Evolutionary conservation across 2,888 invertebrate species (phyloP).

Genomic region (Octonoba sinensis): DNA sequence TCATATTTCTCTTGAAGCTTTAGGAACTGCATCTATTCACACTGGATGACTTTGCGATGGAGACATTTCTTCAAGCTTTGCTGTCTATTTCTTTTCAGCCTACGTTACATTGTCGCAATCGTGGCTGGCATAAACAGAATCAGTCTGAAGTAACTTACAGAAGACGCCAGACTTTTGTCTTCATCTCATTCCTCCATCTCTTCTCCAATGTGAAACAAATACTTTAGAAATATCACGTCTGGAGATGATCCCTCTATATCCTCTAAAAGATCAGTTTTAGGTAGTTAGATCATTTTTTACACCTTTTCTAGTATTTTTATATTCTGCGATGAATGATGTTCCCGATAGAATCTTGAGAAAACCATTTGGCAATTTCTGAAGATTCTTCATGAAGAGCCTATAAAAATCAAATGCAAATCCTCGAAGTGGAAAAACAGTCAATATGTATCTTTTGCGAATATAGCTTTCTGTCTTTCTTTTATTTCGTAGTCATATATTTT

Average conservation of each 20-base stretch:
- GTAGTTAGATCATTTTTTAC: constrained; percentile 7
- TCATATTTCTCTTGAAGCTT: constrained; percentile 43
- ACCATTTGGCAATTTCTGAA: too few species aligned
- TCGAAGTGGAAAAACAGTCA: background rate
- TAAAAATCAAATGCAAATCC: background rate
- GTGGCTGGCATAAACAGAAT: constrained; percentile 44
- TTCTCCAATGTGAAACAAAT: constrained; percentile 32
- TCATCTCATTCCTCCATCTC: constrained; percentile 10
- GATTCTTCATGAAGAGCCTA: too few species aligned
- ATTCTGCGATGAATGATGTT: too few species aligned
- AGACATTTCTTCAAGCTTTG: constrained; percentile 11
- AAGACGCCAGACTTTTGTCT: constrained; percentile 14
- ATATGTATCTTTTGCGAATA: too few species aligned
- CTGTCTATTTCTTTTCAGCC: constrained; percentile 19
- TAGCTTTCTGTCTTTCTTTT: too few species aligned
- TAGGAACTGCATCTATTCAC: constrained; percentile 24
- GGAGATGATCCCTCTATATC: constrained; percentile 27
- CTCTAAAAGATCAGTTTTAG: constrained; percentile 39
- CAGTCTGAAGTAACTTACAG: constrained; percentile 26
- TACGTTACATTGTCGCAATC: constrained; percentile 15
- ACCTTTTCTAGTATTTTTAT: too few species aligned
- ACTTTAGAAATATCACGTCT: constrained; percentile 46
- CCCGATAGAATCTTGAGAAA: too few species aligned
- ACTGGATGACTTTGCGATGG: constrained; percentile 12
- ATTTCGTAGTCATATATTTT: too few species aligned